These are phyloP conservation scores for Lathamus discolor DNA, from an alignment of 2,113 vertebrate genomes.

Conservation along the genomic window DNA sequence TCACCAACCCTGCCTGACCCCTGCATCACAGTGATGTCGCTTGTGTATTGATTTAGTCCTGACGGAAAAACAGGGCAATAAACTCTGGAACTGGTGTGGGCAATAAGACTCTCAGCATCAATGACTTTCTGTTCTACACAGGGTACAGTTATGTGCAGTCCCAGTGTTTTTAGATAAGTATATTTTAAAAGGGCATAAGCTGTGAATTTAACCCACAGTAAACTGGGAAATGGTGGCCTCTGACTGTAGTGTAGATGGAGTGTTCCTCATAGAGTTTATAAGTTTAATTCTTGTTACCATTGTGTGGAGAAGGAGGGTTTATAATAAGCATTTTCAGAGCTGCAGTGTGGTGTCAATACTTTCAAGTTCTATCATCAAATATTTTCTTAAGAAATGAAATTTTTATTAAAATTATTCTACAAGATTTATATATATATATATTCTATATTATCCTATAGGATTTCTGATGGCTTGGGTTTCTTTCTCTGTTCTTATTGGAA, in stretches of 20 bases:
- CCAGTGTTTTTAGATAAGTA: slow-evolving; percentile 12
- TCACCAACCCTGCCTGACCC: slow-evolving; percentile 29
- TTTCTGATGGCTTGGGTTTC: background rate
- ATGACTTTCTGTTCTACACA: slow-evolving; percentile 61
- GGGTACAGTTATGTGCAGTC: slow-evolving; percentile 5
- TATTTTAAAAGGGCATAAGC: slow-evolving; percentile 16
- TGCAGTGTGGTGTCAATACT: background rate
- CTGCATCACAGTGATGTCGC: background rate
- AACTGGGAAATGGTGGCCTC: background rate
- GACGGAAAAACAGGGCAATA: slow-evolving; percentile 39
- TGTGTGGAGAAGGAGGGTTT: background rate
- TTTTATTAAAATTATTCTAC: background rate
- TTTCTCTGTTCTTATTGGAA: background rate
- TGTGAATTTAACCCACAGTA: slow-evolving; percentile 3
- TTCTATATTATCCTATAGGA: background rate
- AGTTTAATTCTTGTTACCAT: background rate
- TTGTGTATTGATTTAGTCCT: slow-evolving; percentile 30
- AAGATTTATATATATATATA: background rate
- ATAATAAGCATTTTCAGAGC: background rate
- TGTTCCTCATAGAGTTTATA: background rate
- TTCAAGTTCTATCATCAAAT: background rate
- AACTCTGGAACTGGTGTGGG: background rate
- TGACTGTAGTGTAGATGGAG: slow-evolving; percentile 7
- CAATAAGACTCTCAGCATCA: background rate
- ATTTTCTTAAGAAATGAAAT: background rate